Percentiles rank a stretch among this genome's conserved stretches.
Evolutionary conservation across 2,113 vertebrate genomes (phyloP).

Genomic region (Lycocorax pyrrhopterus): DNA sequence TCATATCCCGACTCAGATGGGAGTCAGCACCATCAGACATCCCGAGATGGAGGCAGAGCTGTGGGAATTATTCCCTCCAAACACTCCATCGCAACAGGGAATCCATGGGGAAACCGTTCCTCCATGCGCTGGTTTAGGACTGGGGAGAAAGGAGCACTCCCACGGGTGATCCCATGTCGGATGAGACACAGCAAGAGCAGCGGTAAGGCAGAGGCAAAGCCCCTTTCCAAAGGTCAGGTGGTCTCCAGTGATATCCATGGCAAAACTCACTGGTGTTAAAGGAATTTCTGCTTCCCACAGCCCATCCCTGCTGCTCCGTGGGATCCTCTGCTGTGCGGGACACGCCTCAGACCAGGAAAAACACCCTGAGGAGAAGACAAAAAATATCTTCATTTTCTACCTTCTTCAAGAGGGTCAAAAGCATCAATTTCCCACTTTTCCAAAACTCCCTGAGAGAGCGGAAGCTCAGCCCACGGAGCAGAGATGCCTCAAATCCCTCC

Average conservation of each 20-base stretch:
- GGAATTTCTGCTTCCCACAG: background rate
- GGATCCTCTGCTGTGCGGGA: background rate
- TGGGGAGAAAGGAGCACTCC: background rate
- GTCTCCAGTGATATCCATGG: background rate
- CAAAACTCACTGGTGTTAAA: background rate
- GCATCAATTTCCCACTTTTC: background rate
- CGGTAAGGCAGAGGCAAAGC: background rate
- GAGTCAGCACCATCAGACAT: background rate
- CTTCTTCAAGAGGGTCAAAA: background rate
- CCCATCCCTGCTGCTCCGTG: background rate
- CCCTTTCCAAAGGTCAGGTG: background rate
- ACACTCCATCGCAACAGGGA: rapidly evolving
- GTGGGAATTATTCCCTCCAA: background rate
- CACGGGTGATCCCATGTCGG: rapidly evolving
- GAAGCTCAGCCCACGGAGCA: background rate
- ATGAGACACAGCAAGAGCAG: background rate
- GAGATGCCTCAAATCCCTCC: background rate
- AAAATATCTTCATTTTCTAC: background rate
- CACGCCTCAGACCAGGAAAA: background rate
- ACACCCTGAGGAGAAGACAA: rapidly evolving
- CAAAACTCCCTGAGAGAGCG: background rate
- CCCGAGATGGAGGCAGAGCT: rapidly evolving
- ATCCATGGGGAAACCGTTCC: background rate
- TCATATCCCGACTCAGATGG: rapidly evolving
- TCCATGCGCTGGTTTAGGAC: rapidly evolving